These are phyloP conservation scores for Halichondria panicea DNA, from an alignment of 37 sponge, comb jelly and placozoan species.

Conservation along the genomic window DNA sequence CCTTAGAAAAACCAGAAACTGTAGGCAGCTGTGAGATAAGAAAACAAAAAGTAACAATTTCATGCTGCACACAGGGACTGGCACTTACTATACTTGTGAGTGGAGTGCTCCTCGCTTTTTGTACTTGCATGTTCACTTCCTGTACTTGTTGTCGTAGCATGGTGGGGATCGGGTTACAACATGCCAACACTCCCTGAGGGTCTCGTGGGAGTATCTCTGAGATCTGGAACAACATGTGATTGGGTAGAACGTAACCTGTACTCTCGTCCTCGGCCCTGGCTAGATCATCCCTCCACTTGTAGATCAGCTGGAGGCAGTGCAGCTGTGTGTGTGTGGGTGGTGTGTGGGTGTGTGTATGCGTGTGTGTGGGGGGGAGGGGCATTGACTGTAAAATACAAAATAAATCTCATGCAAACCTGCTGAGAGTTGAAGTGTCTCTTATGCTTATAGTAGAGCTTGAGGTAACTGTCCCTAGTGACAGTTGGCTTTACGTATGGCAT, in stretches of 20 bases:
- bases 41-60: too few relatives aligned
- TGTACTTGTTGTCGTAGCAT: slow-evolving; percentile 74
- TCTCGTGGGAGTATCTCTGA: slow-evolving; percentile 82
- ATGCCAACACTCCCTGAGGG: slow-evolving; percentile 85
- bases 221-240: slow-evolving; percentile 97
- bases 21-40: too few relatives aligned
- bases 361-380: slow-evolving; percentile 2
- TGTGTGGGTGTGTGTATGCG: slow-evolving; percentile 56
- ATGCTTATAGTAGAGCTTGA: slow-evolving; percentile 71
- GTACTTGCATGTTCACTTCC: slow-evolving; percentile 68
- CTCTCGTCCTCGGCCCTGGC: slow-evolving; percentile 96
- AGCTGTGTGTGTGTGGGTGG: slow-evolving; percentile 34
- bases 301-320: slow-evolving; percentile 63
- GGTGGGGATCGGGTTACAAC: slow-evolving; percentile 92
- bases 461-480: slow-evolving; percentile 54
- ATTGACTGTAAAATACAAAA: too few relatives aligned
- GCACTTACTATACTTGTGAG: slow-evolving; percentile 2
- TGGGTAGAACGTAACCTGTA: slow-evolving; percentile 83
- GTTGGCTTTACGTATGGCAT: slow-evolving; percentile 73
- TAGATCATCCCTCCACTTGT: slow-evolving; percentile 76
- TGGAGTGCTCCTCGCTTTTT: slow-evolving; percentile 59
- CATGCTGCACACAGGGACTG: not conserved
- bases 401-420: slow-evolving; percentile 37
- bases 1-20: too few relatives aligned
- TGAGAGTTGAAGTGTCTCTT: slow-evolving; percentile 70